A percentile compares a stretch with the other conserved stretches of the same genome.
Conservation (phyloP, 2,113 vertebrate genomes). For the Otolemur garnettii region DNA sequence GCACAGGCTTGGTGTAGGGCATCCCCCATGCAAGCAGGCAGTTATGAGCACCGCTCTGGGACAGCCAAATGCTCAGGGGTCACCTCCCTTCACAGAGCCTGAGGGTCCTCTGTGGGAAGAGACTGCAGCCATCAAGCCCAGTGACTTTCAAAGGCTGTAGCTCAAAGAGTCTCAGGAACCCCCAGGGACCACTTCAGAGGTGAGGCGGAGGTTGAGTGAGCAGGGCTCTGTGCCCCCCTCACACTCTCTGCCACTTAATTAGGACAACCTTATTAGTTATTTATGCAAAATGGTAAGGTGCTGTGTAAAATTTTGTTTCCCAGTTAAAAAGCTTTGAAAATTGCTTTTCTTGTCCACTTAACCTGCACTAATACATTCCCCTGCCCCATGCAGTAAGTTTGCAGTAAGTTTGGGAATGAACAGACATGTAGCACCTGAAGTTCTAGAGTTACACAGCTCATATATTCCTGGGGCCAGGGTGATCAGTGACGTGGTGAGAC, state of each 20-base stretch:
- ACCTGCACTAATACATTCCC: background rate
- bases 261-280: background rate
- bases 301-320: slow-evolving; percentile 2
- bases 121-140: background rate
- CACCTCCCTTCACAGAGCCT: background rate
- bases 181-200: no score
- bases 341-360: background rate
- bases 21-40: background rate
- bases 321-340: slow-evolving; percentile 13
- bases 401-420: background rate
- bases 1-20: background rate
- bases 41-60: background rate
- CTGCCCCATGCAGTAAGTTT: no score
- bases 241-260: background rate
- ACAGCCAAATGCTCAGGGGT: background rate
- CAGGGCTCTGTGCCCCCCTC: background rate
- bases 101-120: background rate
- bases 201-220: background rate
- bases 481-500: background rate
- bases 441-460: background rate
- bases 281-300: background rate
- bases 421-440: background rate
- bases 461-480: background rate
- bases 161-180: background rate
- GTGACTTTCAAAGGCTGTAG: background rate